phyloP scores from a whole-genome alignment of 2,113 vertebrate species.

The Triplophysa tibetana region DNA sequence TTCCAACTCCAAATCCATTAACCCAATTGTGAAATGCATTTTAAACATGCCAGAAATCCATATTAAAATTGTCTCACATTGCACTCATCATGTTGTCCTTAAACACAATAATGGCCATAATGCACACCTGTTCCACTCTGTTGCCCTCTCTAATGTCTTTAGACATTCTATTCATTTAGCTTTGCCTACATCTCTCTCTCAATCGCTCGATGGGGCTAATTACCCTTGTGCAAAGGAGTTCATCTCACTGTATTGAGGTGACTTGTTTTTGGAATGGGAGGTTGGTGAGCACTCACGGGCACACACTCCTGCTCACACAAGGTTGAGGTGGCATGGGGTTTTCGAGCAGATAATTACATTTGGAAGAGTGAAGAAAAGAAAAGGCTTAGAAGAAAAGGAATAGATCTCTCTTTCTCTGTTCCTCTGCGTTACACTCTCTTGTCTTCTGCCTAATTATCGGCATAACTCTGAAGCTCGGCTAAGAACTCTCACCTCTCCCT shows the following conservation, averaged over 20 bases:
- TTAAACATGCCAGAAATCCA: background rate
- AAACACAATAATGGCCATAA: background rate
- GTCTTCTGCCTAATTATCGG: slow-evolving; percentile 41
- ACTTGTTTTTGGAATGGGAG: slow-evolving; percentile 39
- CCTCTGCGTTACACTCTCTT: slow-evolving; percentile 23
- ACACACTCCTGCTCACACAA: slow-evolving; percentile 5
- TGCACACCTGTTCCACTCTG: slow-evolving; percentile 8
- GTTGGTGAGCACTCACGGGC: background rate
- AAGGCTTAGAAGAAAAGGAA: slow-evolving; percentile 16
- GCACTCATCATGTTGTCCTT: background rate
- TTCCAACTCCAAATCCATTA: background rate
- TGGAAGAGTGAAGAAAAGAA: slow-evolving; percentile 34
- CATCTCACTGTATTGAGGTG: slow-evolving; percentile 43
- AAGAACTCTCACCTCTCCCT: slow-evolving; percentile 24
- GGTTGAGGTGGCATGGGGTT: slow-evolving; percentile 23
- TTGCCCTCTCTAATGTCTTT: slow-evolving; percentile 1
- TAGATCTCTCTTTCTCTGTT: slow-evolving; percentile 7
- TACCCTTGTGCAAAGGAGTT: slow-evolving; percentile 36
- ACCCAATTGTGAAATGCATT: background rate
- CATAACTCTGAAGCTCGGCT: slow-evolving; percentile 14
- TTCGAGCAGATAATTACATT: slow-evolving; percentile 40
- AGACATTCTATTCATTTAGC: slow-evolving; percentile 35
- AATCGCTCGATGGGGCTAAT: slow-evolving; percentile 32
- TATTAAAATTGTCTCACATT: background rate
- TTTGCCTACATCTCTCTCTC: slow-evolving; percentile 42